These are phyloP conservation scores for Archips xylosteana DNA, from an alignment of 2,888 invertebrate genomes.

Conservation along the genomic window DNA sequence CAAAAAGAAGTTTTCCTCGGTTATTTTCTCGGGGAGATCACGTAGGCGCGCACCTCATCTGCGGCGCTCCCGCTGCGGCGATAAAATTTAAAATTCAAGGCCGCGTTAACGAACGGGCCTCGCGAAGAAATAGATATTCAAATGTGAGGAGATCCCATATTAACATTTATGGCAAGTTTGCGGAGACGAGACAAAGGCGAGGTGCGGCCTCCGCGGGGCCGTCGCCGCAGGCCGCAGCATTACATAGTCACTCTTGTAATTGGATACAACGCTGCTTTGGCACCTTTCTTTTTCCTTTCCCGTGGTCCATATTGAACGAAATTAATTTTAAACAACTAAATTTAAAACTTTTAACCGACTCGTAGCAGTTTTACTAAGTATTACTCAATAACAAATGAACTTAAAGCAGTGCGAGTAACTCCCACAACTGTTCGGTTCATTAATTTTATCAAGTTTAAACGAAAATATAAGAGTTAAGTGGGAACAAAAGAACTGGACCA, in stretches of 20 bases:
- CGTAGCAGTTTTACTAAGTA: not conserved
- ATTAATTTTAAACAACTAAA: conserved; percentile 43
- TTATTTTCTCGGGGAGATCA: conserved; percentile 80
- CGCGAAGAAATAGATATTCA: conserved; percentile 86
- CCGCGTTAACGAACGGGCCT: conserved; percentile 85
- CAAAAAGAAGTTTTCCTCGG: conserved; percentile 72
- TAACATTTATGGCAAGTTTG: conserved; percentile 86
- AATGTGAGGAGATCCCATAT: conserved; percentile 85
- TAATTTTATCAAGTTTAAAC: conserved; percentile 53
- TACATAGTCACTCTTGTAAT: conserved; percentile 39
- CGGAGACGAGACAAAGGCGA: conserved; percentile 82
- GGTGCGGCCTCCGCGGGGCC: conserved; percentile 61
- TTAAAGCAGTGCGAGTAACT: not conserved
- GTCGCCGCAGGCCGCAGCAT: conserved; percentile 45
- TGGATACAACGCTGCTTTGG: conserved; percentile 44
- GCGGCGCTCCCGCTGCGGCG: conserved; percentile 76
- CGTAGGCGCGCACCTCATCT: conserved; percentile 85
- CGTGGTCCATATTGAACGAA: conserved; percentile 42
- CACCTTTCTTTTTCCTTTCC: conserved; percentile 50
- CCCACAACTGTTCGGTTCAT: conserved; percentile 61
- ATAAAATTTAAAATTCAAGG: conserved; percentile 86
- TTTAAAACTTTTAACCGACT: not conserved
- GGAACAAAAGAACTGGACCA: conserved; percentile 60
- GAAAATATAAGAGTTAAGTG: conserved; percentile 50
- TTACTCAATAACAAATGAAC: conserved; percentile 1